Evolutionary conservation across 2,888 invertebrate genomes (phyloP).

Genomic region (Trissoscelio sp.): DNA sequence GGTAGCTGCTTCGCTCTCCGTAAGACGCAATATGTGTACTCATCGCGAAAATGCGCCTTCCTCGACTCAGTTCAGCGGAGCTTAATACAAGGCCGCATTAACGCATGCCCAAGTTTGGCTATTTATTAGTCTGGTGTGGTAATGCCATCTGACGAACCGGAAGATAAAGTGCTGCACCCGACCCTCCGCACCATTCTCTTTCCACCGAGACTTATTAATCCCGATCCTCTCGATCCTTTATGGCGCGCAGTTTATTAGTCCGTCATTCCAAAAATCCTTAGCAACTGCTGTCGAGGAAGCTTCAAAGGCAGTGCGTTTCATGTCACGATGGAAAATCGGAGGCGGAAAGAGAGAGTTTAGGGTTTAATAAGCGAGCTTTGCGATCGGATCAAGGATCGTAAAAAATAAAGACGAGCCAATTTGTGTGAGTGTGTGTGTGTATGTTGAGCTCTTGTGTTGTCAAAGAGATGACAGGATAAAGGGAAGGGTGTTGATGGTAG

Average conservation of each 20-base stretch:
- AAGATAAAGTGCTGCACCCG: conserved; percentile 70
- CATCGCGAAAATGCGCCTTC: conserved; percentile 64
- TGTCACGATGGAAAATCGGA: not conserved
- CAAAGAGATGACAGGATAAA: not conserved
- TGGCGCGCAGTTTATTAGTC: conserved; percentile 28
- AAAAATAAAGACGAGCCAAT: conserved; percentile 30
- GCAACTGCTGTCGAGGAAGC: not conserved
- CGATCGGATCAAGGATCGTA: conserved; percentile 17
- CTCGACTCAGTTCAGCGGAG: conserved; percentile 64
- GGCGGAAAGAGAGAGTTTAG: not conserved
- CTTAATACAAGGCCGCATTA: conserved; percentile 78
- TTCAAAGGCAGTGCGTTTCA: conserved; percentile 30
- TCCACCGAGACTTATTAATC: not conserved
- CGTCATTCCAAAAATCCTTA: conserved; percentile 12
- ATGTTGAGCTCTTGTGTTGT: no score
- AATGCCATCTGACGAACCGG: conserved; percentile 77
- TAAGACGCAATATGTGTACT: conserved; percentile 69
- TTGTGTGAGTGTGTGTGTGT: conserved; percentile 5
- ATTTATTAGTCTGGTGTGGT: conserved; percentile 79
- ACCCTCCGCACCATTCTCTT: conserved; percentile 3
- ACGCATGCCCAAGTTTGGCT: conserved; percentile 79
- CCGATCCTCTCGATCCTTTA: conserved; percentile 17
- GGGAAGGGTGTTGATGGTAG: not conserved
- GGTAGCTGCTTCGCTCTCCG: conserved; percentile 40
- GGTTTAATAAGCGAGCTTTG: conserved; percentile 31